phyloP scores from a whole-genome alignment of 2,113 vertebrate species.

The Hucho hucho region DNA sequence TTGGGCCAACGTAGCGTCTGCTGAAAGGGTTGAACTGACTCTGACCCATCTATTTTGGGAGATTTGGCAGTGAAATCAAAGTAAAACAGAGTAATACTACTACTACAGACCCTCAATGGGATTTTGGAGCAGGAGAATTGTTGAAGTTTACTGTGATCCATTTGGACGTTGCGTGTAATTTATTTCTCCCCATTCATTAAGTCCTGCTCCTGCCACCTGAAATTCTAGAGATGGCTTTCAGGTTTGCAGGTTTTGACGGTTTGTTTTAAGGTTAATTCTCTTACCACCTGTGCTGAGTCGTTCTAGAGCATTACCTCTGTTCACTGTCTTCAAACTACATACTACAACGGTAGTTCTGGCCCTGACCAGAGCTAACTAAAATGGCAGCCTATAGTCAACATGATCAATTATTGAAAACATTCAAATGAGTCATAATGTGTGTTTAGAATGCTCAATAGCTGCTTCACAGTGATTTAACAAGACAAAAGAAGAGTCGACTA shows the following conservation, averaged over 20 bases:
- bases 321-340: background rate
- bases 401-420: background rate
- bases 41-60: conserved; percentile 8
- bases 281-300: conserved; percentile 14
- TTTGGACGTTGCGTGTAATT: conserved; percentile 24
- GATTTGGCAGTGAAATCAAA: conserved; percentile 13
- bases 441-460: background rate
- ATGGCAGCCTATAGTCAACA: background rate
- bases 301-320: background rate
- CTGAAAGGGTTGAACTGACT: conserved; percentile 4
- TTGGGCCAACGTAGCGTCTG: conserved; percentile 19
- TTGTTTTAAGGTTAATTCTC: background rate
- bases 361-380: too few relatives aligned
- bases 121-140: conserved; percentile 8
- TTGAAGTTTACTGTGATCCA: conserved; percentile 26
- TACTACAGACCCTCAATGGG: background rate
- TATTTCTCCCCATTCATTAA: conserved; percentile 16
- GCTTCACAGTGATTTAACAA: too few relatives aligned
- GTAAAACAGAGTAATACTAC: conserved; percentile 12
- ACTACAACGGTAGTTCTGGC: background rate
- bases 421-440: background rate
- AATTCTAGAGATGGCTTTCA: conserved; percentile 1
- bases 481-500: too few relatives aligned
- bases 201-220: conserved; percentile 3
- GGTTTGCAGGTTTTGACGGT: background rate